Evolutionary conservation across 2,888 invertebrate genomes (phyloP), one percentile per base, ranked within the genome.

Genomic region (Tridacna gigas): DNA sequence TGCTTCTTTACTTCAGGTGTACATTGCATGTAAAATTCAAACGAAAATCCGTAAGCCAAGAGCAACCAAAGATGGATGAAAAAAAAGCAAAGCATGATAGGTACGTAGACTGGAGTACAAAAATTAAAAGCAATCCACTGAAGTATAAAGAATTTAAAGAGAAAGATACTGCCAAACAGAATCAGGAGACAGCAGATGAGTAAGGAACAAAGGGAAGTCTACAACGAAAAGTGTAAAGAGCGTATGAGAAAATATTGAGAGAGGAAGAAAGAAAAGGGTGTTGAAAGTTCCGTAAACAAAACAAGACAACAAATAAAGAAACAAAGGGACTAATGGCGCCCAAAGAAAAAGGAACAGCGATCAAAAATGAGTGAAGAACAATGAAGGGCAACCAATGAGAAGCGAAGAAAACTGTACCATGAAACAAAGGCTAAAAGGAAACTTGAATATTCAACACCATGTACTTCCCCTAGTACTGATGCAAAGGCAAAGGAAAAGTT

Each of bases 221-320:
- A 77, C 67, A 77, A 66, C 47, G 77, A 51, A 18, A 77, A 77
- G 65, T 63, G 47, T 15, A 77, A 60, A 26, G 67, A 67, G 20
- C 65, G 66, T 37, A 77, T 77, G 77, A 76, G 25, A 76, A 65
- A 4, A 76, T 76, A 76, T 47, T 65, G 75, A 76, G n/a, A 65
- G 20, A 18, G 61, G 61, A 76, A 61, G 61, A 66, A 45, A 26
- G 65, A 60, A 60, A 47, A 47, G 25, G 67, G 47, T 51, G 77
- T 47, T 20, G 26, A 65, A 3, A 11, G 20, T 7, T 26, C 65
- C 28, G 28, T 20, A 48, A 67, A 67, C 25, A 77, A 67, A 45
- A 77, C 77, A 51, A 77, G 66, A 15, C 37, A 65, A 60, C 22
- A 66, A 22, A 67, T 77, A 28, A 25, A 77, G 65, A 67, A 67